A percentile compares a stretch with the other conserved stretches of the same genome.
Evolutionary conservation across 2,113 vertebrate species (phyloP).

Genomic region (Rhadina sibilatrix): DNA sequence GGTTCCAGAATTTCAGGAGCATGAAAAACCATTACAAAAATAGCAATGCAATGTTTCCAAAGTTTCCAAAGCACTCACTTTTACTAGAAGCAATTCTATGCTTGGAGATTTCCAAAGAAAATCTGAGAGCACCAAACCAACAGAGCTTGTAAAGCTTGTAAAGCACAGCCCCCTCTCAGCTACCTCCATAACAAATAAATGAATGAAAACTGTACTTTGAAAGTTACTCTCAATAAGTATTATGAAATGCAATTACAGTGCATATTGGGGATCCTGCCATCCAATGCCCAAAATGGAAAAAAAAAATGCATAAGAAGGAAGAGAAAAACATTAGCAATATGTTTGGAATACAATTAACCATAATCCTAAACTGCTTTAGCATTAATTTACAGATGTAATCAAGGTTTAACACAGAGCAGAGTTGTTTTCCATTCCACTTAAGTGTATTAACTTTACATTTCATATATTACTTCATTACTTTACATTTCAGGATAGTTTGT

Average conservation of each 20-base stretch:
- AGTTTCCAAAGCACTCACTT: neutral
- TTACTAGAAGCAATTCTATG: neutral
- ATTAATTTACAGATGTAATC: slow-evolving; percentile 22
- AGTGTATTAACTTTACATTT: slow-evolving; percentile 48
- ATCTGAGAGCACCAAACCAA: neutral
- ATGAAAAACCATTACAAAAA: neutral
- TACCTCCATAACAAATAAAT: neutral
- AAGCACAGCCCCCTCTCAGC: neutral
- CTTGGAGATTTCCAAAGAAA: neutral
- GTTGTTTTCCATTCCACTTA: slow-evolving; percentile 32
- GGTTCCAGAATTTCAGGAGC: neutral
- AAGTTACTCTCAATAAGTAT: neutral
- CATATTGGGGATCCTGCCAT: neutral
- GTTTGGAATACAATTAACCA: slow-evolving; percentile 6
- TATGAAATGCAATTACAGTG: neutral
- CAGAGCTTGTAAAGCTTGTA: neutral
- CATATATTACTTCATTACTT: slow-evolving; percentile 23
- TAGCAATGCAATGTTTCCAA: neutral
- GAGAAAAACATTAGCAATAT: neutral
- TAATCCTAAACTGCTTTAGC: neutral
- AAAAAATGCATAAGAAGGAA: neutral
- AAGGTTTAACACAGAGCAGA: neutral
- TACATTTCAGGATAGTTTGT: neutral
- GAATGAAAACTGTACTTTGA: neutral
- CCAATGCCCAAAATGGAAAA: neutral